Evolutionary conservation across 2,888 invertebrate species (phyloP).

Genomic region (Ditylenchus weischeri): DNA sequence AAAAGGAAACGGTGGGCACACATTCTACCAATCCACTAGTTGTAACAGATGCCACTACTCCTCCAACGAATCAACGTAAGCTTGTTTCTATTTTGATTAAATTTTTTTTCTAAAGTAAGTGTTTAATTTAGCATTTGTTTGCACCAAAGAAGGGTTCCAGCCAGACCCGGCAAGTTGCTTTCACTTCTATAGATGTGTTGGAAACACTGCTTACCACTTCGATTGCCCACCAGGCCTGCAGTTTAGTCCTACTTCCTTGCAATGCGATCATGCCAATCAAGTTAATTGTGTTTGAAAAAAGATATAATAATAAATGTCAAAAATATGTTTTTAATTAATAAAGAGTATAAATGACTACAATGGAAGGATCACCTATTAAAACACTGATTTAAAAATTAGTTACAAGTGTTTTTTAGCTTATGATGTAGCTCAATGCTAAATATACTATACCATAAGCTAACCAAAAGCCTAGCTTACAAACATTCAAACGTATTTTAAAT

Average conservation of each 20-base stretch:
- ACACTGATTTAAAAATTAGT: too few relatives aligned
- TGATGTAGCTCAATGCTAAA: too few relatives aligned
- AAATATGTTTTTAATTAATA: too few relatives aligned
- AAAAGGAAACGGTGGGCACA: neutral
- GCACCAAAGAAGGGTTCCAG: constrained; percentile 53
- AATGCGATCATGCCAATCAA: constrained; percentile 52
- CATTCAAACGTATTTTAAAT: too few relatives aligned
- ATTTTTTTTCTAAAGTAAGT: neutral
- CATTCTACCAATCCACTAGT: neutral
- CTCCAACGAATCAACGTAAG: constrained; percentile 3
- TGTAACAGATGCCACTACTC: neutral
- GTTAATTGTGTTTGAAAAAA: constrained; percentile 20
- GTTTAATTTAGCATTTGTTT: constrained; percentile 40
- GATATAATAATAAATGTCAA: neutral
- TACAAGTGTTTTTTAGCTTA: too few relatives aligned
- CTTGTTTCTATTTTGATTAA: neutral
- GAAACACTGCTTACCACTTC: constrained; percentile 51
- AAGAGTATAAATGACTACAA: too few relatives aligned
- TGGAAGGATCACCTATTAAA: too few relatives aligned
- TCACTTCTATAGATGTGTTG: constrained; percentile 54
- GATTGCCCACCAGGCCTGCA: constrained; percentile 52
- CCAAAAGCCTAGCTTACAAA: too few relatives aligned
- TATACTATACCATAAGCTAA: too few relatives aligned
- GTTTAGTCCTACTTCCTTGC: constrained; percentile 46
- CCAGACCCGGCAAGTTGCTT: constrained; percentile 40